Base-by-base conservation (phyloP, 2,113 vertebrate genomes). In the Lathamus discolor region DNA sequence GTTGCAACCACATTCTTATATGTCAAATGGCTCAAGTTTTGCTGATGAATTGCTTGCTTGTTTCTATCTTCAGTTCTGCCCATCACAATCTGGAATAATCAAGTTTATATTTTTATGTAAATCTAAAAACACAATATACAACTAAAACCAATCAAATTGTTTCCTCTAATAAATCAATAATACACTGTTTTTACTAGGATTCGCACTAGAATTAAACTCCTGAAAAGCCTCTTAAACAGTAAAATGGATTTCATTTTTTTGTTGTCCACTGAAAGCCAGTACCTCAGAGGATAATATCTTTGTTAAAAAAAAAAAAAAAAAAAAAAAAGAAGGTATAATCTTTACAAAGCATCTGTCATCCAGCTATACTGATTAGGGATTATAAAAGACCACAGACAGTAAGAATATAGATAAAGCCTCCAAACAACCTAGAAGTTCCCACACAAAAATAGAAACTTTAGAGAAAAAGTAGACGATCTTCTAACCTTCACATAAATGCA, bases 331-430 rank as follows among this genome's bases (percentile, higher is more conserved):
- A 37, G 48, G 92, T 29, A 94, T 90, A 90, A 88, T 16, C 46
- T 52, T 96, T 92, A 84, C 44, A 93, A 94, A 90, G 27, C 64
- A 95, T 75, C 83, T 94, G 82, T 84, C 55, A 91, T 61, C 49
- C 41, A 76, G 15, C n/a, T 66, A 46, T 79, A 62, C 8, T 76
- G 57, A 81, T 37, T 80, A 51, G 23, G 27, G 22, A 74, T 79
- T 86, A 61, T 31, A 75, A 91, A 91, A 75, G 11, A 20, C 18
- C 7, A 67, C 2, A 64, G 46, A 86, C 48, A 81, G 39, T 37
- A 73, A 68, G 12, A 57, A 74, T 10, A 57, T 17, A 24, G 25
- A 35, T 72, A 73, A 74, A 41, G 6, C 20, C 33, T 59, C 55
- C 33, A 13, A 17, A 13, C 6, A 74, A 33, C 19, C 29, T 3